Conservation (phyloP, 2,797 vertebrate genomes). For the Hippoglossus hippoglossus region DNA sequence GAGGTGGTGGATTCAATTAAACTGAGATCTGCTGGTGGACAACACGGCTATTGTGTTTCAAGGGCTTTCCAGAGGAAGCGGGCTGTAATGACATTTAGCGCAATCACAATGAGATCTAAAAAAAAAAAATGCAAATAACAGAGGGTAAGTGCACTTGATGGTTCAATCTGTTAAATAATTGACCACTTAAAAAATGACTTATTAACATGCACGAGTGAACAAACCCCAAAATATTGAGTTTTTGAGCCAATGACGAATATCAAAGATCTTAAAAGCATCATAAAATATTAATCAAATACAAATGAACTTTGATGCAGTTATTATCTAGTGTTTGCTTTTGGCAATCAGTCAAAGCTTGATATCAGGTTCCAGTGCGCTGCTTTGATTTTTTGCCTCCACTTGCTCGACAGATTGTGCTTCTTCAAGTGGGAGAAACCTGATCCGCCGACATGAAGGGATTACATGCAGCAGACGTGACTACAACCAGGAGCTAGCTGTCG, state of each 20-base stretch:
- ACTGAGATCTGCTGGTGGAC: conserved; percentile 16
- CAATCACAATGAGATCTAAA: conserved; percentile 11
- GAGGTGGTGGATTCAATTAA: conserved; percentile 39
- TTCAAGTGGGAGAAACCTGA: conserved; percentile 33
- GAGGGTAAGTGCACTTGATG: not conserved
- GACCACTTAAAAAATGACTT: not conserved
- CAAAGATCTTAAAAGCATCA: not conserved
- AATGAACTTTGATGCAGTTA: not conserved
- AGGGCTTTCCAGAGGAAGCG: conserved; percentile 31
- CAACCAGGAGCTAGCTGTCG: conserved; percentile 19
- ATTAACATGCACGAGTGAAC: not conserved
- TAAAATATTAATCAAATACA: not conserved
- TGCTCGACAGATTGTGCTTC: conserved; percentile 8
- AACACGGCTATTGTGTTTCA: conserved; percentile 34
- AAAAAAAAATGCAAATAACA: conserved; percentile 16
- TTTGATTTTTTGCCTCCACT: conserved; percentile 39
- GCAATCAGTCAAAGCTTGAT: not conserved
- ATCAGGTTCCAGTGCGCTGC: not conserved
- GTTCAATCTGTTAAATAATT: conserved; percentile 3
- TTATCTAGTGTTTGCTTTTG: not conserved
- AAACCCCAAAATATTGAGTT: not conserved
- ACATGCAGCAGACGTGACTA: conserved; percentile 5
- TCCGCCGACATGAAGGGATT: conserved; percentile 12
- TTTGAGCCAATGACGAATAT: not conserved
- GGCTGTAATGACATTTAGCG: conserved; percentile 9